A percentile compares a stretch with the other conserved stretches of the same genome.
phyloP scores from a whole-genome alignment of 2,888 invertebrate species.

The Lepidocyrtoides sp. region DNA sequence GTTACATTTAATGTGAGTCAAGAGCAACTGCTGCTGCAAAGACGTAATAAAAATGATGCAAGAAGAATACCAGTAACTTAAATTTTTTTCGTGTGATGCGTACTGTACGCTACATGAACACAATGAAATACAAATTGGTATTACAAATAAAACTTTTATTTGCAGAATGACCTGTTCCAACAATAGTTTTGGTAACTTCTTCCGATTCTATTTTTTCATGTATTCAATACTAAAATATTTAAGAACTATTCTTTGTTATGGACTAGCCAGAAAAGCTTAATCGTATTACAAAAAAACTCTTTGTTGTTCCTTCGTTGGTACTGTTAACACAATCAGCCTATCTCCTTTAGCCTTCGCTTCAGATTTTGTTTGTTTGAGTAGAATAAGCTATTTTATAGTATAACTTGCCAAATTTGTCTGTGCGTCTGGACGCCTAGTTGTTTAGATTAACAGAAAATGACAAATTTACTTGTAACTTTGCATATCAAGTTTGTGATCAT shows the following conservation, averaged over 20 bases:
- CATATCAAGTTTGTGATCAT: too few relatives aligned
- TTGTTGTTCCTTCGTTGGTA: neutral
- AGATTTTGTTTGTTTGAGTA: too few relatives aligned
- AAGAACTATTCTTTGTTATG: neutral
- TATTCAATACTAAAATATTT: too few relatives aligned
- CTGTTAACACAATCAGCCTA: too few relatives aligned
- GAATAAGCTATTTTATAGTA: too few relatives aligned
- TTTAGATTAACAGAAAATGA: too few relatives aligned
- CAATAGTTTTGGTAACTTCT: neutral
- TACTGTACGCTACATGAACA: neutral
- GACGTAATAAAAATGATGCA: slow-evolving; percentile 25
- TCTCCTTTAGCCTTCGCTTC: too few relatives aligned
- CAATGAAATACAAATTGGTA: neutral
- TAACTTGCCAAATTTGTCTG: too few relatives aligned
- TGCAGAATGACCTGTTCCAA: slow-evolving; percentile 17
- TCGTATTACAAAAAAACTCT: neutral
- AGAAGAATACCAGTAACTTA: neutral
- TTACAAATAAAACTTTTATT: slow-evolving; percentile 6
- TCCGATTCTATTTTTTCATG: neutral
- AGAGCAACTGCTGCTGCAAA: neutral
- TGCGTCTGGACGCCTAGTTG: too few relatives aligned
- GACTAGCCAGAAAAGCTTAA: neutral
- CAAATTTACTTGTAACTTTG: too few relatives aligned
- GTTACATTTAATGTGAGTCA: slow-evolving; percentile 1
- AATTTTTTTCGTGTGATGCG: neutral